Percentiles rank a stretch among this genome's conserved stretches.
phyloP scores from a whole-genome alignment of 1,140 invertebrate species.

The Bicyclus anynana region DNA sequence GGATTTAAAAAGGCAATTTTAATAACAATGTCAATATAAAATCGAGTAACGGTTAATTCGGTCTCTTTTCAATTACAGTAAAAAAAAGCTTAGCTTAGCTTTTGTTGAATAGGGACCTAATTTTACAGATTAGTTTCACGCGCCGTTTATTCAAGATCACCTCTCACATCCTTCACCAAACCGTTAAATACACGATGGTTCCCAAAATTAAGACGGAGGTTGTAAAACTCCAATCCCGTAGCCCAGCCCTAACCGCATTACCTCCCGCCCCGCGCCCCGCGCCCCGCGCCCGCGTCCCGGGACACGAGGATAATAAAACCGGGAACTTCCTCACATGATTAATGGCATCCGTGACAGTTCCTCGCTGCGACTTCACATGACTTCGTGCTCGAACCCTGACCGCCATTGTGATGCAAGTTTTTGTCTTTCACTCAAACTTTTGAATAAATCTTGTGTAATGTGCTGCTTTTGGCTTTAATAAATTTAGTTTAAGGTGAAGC shows the following conservation, averaged over 20 bases:
- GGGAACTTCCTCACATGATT: slow-evolving; percentile 21
- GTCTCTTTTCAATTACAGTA: no score
- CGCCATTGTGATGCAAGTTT: not conserved
- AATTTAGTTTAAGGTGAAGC: no score
- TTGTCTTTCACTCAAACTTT: not conserved
- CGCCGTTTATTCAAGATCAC: no score
- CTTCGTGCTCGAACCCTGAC: slow-evolving; percentile 5
- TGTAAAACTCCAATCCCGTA: slow-evolving; percentile 10
- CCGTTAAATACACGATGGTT: no score
- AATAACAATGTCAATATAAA: no score
- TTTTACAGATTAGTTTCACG: no score
- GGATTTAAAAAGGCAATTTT: no score
- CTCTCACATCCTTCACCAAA: no score
- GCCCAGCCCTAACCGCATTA: slow-evolving; percentile 11
- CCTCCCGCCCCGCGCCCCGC: slow-evolving; percentile 1
- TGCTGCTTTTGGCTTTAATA: no score
- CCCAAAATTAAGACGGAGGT: not conserved
- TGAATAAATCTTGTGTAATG: not conserved
- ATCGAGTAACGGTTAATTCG: no score
- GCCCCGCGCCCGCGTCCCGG: slow-evolving; percentile 1
- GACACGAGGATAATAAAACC: slow-evolving; percentile 22
- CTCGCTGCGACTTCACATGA: not conserved
- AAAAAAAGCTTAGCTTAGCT: no score
- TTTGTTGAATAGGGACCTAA: no score
- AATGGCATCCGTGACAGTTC: slow-evolving; percentile 18